Base-by-base conservation (phyloP, 2,888 invertebrate species). In the Tinea trinotella region DNA sequence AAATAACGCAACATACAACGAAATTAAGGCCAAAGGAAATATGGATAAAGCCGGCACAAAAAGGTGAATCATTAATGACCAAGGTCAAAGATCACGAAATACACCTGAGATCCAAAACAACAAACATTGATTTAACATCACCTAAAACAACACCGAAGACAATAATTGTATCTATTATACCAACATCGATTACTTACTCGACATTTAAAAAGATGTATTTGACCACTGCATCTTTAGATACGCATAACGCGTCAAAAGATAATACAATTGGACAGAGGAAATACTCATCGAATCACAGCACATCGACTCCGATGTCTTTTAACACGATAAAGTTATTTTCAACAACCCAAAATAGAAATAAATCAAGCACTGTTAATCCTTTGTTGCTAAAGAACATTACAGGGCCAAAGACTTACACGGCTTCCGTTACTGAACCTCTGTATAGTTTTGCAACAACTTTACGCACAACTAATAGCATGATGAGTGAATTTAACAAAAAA, bases 1-100 rank as follows among this genome's bases (percentile, higher is more conserved):
- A 65, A 68, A 61, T 61, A n/a, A 60, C 60, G 46, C 64, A 71
- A 12, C 74, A 76, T n/a, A 81, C 81, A 17, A 57, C 65, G 0
- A 85, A 84, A 63, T 74, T 75, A 19, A 80, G 81, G 58, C 77
- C 79, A n/a, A 85, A 85, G 64, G 85, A 85, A 63, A 85, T 85
- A 64, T 85, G 85, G 85, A 85, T 85, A 62, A 70, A 68, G 60
- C 85, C 85, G 44, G 76, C 83, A 0, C 81, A 82, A 69, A 85
- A 85, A 82, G 84, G 85, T 81, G 84, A 85, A 74, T 66, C 65
- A 56, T 57, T 67, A 55, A 59, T 63, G 48, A 57, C 67, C 57
- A 78, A 82, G 61, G 67, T 67, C 53, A 84, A 82, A 64, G 67
- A 60, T 58, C 66, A 75, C 49, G 71, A 75, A 55, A 44, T 59